Conservation (phyloP, 2,888 invertebrate genomes). For the Noctua comes region DNA sequence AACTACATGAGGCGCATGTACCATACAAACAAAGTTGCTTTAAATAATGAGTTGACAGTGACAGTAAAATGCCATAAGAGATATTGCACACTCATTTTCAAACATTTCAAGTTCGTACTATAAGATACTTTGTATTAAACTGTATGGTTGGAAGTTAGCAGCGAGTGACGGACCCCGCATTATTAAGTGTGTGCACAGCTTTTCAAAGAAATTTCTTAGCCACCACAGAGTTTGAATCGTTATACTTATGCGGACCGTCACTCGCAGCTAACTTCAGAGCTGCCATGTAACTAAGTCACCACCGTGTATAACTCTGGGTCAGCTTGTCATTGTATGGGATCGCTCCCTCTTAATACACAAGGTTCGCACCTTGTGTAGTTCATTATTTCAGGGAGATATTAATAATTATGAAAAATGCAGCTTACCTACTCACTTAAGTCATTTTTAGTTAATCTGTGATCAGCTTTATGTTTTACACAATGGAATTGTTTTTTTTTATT, state of each 20-base stretch:
- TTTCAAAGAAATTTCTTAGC: background rate
- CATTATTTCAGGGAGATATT: slow-evolving; percentile 27
- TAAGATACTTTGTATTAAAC: background rate
- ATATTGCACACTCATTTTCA: background rate
- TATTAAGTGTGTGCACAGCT: background rate
- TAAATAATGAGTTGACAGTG: background rate
- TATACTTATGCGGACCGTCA: background rate
- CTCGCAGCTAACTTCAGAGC: background rate
- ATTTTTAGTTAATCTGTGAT: slow-evolving; percentile 86
- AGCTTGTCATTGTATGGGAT: background rate
- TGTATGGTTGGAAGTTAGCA: background rate
- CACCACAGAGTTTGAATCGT: background rate
- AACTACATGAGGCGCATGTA: slow-evolving; percentile 32
- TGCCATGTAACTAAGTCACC: background rate
- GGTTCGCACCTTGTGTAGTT: slow-evolving; percentile 37
- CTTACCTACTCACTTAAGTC: slow-evolving; percentile 76
- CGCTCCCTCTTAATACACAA: too few species aligned
- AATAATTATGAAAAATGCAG: slow-evolving; percentile 67
- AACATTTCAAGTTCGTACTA: background rate
- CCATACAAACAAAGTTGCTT: background rate
- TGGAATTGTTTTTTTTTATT: slow-evolving; percentile 82
- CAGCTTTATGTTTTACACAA: slow-evolving; percentile 79
- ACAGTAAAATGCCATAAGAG: background rate
- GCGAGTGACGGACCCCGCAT: background rate
- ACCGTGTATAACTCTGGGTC: background rate